phyloP scores from a whole-genome alignment of 2,888 invertebrate genomes.

The Conomelus anceps region DNA sequence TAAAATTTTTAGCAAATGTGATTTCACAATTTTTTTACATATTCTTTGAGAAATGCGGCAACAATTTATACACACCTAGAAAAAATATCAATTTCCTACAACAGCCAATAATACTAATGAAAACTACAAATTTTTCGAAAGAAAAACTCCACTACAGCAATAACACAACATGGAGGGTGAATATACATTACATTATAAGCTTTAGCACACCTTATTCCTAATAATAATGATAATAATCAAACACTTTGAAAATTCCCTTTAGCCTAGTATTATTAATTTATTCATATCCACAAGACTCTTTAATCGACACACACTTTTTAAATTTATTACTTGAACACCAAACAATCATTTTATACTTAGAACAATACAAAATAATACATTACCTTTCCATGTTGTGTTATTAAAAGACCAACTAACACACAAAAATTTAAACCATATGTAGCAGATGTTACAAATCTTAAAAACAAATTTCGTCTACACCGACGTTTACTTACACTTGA shows the following conservation, averaged over 20 bases:
- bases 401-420: not conserved
- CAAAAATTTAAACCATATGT: not conserved
- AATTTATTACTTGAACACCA: not conserved
- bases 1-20: constrained; percentile 29
- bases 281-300: constrained; percentile 1
- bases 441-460: not conserved
- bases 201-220: constrained; percentile 7
- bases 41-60: constrained; percentile 32
- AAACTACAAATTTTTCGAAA: not conserved
- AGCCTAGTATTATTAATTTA: not conserved
- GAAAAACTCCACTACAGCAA: constrained; percentile 5
- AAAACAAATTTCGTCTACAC: not conserved
- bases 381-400: constrained; percentile 6
- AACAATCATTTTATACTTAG: constrained; percentile 4
- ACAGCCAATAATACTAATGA: constrained; percentile 6
- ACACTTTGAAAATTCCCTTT: not conserved
- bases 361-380: not conserved
- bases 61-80: constrained; percentile 34
- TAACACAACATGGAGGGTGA: constrained; percentile 25
- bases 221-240: not conserved
- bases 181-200: constrained; percentile 14
- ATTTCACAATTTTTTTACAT: constrained; percentile 23
- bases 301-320: constrained; percentile 2
- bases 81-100: constrained; percentile 10
- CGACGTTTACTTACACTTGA: not conserved